Conservation (phyloP, 64 coral and sea anemone species). For the Pocillopora verrucosa region DNA sequence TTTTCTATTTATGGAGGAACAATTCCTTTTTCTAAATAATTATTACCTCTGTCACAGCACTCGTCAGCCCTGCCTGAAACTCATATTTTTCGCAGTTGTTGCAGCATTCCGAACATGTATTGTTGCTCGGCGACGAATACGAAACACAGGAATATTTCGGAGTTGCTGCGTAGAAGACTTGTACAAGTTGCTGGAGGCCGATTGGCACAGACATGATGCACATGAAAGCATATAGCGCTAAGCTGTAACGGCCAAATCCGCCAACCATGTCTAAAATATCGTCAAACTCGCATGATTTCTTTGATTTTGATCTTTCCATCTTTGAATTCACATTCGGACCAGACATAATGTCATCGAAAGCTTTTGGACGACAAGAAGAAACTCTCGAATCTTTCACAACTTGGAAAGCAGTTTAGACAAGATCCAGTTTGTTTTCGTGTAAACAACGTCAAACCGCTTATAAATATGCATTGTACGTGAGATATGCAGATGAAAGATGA, state of each 20-base stretch:
- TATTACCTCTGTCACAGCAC: slow-evolving; percentile 69
- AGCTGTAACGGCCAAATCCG: slow-evolving; percentile 78
- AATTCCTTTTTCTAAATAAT: background rate
- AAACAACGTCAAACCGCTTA: too few species aligned
- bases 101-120: slow-evolving; percentile 67
- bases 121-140: slow-evolving; percentile 6
- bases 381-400: too few species aligned
- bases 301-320: background rate
- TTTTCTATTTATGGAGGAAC: background rate
- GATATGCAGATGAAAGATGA: too few species aligned
- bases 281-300: slow-evolving; percentile 59
- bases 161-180: slow-evolving; percentile 79
- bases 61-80: slow-evolving; percentile 56
- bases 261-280: slow-evolving; percentile 76
- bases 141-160: slow-evolving; percentile 45
- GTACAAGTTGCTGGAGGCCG: slow-evolving; percentile 75
- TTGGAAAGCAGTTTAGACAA: too few species aligned
- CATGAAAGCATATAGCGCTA: slow-evolving; percentile 71
- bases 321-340: background rate
- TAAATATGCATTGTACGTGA: too few species aligned
- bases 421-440: too few species aligned
- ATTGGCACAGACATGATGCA: slow-evolving; percentile 72
- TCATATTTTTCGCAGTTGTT: slow-evolving; percentile 53
- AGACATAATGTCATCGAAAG: background rate
- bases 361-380: too few species aligned